A percentile compares a stretch with the other conserved stretches of the same genome.
Evolutionary conservation across 2,797 vertebrate genomes (phyloP).

Genomic region (Platyrinchus mystaceus): DNA sequence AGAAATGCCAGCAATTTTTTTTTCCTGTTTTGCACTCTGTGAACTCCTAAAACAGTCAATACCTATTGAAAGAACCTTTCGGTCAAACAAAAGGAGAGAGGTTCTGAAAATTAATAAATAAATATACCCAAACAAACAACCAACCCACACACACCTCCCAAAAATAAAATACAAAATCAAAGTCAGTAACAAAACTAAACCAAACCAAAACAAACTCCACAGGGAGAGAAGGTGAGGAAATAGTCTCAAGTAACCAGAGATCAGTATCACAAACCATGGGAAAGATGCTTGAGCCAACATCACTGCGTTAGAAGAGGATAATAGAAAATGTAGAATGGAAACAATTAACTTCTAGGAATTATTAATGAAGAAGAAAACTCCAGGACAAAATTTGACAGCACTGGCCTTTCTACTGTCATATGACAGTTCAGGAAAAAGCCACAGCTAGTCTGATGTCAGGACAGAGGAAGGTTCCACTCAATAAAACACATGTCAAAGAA

Average conservation of each 20-base stretch:
- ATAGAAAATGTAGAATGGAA: neutral
- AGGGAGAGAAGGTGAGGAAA: neutral
- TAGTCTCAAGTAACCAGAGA: neutral
- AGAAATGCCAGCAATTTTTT: neutral
- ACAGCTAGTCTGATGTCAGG: neutral
- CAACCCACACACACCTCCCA: fast-evolving
- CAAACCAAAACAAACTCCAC: neutral
- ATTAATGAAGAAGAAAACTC: neutral
- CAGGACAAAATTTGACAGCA: neutral
- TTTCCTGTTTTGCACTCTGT: neutral
- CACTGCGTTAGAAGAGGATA: neutral
- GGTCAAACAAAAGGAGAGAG: neutral
- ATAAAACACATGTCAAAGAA: neutral
- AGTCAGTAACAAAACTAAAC: neutral
- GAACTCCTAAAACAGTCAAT: neutral
- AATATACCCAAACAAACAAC: neutral
- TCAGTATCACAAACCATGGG: neutral
- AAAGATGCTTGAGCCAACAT: neutral
- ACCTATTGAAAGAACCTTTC: neutral
- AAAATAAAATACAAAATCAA: neutral
- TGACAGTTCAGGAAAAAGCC: neutral
- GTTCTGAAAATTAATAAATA: neutral
- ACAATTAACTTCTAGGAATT: neutral
- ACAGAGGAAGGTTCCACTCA: neutral
- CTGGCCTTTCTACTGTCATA: neutral